Conservation (phyloP, 1,140 invertebrate species). For the Ceratosolen solmsi region DNA sequence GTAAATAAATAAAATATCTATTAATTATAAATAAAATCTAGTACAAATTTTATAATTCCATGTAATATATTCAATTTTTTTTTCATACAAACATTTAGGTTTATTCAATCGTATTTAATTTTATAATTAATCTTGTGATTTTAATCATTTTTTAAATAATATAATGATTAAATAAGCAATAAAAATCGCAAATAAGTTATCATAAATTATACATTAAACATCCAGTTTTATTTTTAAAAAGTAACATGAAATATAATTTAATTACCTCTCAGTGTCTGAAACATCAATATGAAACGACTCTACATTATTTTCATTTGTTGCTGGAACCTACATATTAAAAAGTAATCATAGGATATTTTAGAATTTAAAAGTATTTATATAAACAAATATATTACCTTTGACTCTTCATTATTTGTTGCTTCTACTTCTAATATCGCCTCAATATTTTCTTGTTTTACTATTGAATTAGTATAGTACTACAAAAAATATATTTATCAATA, state of each 20-base stretch:
- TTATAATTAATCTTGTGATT: no score
- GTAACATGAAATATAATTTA: constrained; percentile 5
- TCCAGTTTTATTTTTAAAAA: constrained; percentile 23
- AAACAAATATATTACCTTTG: constrained; percentile 22
- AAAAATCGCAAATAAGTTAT: no score
- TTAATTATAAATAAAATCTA: no score
- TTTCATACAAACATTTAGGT: no score
- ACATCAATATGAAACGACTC: constrained; percentile 8
- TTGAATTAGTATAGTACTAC: constrained; percentile 21
- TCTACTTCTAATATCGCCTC: constrained; percentile 24
- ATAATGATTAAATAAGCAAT: no score
- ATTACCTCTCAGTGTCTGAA: constrained; percentile 33
- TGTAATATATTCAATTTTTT: no score
- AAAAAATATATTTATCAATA: neutral
- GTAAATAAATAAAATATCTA: no score
- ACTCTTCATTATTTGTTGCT: constrained; percentile 3
- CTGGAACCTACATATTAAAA: neutral
- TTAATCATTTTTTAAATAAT: no score
- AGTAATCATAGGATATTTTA: neutral
- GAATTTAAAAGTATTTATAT: neutral
- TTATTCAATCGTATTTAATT: no score
- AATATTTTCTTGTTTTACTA: constrained; percentile 28
- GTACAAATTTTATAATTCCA: no score
- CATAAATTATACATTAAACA: neutral
- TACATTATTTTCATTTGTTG: neutral